Evolutionary conservation across 2,113 vertebrate genomes (phyloP).

Genomic region (Orthonyx spaldingii): DNA sequence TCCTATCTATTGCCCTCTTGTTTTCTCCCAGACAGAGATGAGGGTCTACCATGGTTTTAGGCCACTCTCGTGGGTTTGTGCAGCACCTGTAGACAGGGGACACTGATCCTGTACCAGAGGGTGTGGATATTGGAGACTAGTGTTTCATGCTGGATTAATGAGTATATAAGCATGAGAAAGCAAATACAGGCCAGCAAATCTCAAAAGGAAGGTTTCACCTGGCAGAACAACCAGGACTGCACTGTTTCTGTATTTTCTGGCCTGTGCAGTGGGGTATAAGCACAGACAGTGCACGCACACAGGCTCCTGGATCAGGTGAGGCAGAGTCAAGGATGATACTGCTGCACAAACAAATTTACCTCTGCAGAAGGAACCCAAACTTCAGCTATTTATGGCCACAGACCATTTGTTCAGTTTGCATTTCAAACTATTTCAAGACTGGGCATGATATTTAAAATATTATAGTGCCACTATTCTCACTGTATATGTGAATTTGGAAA

Average conservation of each 20-base stretch:
- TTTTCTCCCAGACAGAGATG: not conserved
- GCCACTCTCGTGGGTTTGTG: not conserved
- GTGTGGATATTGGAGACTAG: not conserved
- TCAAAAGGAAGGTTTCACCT: not conserved
- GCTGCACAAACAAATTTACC: not conserved
- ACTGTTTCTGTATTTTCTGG: not conserved
- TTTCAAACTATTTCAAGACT: not conserved
- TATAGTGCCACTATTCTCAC: not conserved
- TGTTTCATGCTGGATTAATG: not conserved
- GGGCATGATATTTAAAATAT: not conserved
- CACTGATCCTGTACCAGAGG: not conserved
- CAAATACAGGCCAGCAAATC: not conserved
- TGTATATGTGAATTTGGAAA: not conserved
- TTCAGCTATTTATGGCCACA: not conserved
- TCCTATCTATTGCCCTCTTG: not conserved
- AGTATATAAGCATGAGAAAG: not conserved
- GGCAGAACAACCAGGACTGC: accelerated
- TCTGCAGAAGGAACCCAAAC: not conserved
- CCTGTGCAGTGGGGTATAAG: accelerated
- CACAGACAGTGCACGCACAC: accelerated
- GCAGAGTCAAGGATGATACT: not conserved
- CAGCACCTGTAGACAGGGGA: not conserved
- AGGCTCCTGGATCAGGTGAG: not conserved
- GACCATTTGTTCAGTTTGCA: not conserved
- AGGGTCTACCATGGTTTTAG: not conserved